Base-by-base conservation (phyloP, 2,113 vertebrate species). In the Heteronetta atricapilla region DNA sequence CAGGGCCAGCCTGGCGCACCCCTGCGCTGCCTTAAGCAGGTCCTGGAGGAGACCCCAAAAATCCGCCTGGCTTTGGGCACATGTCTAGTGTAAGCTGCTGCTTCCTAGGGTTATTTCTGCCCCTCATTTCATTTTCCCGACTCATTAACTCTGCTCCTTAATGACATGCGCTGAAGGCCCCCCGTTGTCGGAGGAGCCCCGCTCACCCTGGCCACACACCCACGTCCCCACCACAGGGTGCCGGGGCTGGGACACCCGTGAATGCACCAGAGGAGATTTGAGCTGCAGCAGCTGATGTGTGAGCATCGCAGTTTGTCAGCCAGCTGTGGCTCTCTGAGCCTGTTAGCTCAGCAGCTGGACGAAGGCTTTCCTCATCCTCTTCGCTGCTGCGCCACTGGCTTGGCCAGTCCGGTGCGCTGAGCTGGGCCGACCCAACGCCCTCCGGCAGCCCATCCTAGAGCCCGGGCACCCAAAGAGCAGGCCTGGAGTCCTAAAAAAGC, bases 61-160 rank as follows among this genome's bases (percentile, higher is more conserved):
- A 31, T 48, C 7, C 6, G 0, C 17, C 18, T 2, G 0, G 22
- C 8, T 1, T 1, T 0, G 33, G 52, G 31, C 70, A n/a, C 2
- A 5, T 0, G 29, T 2, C 33, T 13, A 0, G 55, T 55, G 63
- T 2, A 4, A 18, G 88, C 38, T 34, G 80, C 13, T 21, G 80
- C 60, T 59, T 6, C 8, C 5, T 33, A 38, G 10, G 94, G 50
- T 28, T 67, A 3, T 81, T 67, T 28, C 80, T 74, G 55, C 77
- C 81, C 56, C 20, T 6, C 13, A 1, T 3, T 55, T 73, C 42
- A 64, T 34, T 94, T 93, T 81, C 81, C 83, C 42, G 77, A 11
- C 84, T 95, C 96, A 84, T 95, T 96, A 90, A 3, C 60, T 92
- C 40, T 1, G 28, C 7, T 64, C 28, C 64, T 95, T 95, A 95